Base-by-base conservation (phyloP, 2,113 vertebrate species). In the Merops nubicus region DNA sequence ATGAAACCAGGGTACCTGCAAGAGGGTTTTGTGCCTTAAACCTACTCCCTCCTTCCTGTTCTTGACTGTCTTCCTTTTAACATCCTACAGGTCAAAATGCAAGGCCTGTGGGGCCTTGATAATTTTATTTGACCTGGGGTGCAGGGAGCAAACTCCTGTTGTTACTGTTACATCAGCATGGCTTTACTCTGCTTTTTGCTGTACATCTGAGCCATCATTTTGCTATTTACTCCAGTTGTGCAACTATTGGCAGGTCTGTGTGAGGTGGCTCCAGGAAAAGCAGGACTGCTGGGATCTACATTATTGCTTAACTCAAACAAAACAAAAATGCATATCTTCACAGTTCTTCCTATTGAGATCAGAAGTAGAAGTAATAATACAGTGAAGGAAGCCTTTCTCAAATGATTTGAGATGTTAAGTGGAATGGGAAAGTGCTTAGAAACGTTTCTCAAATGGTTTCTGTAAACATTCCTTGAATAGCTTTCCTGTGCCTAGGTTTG, bases 211-310 rank as follows among this genome's bases (percentile, higher is more conserved):
- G 86, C 85, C n/a, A 7, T 40, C 81, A 72, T 43, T 77, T 93
- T 81, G 68, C 63, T 88, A 75, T 95, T 92, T 92, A 84, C 16
- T 80, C 51, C 88, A 78, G 14, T 78, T 86, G 72, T 0, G 0
- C 75, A 88, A 74, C n/a, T 75, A 33, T 54, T 91, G 83, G 76
- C 80, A 92, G 64, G 29, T 28, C 60, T 74, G 40, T 60, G 64
- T 93, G 90, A 93, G 85, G 59, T 53, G 53, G 68, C 73, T 92
- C 72, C 92, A 95, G 73, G 56, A 92, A 96, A 95, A 96, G 80
- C 72, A 95, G 88, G 36, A 95, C 80, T 93, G 79, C 88, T 94
- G 92, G 19, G 88, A 91, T 67, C 64, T 91, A 77, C 42, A 29
- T 31, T 94, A n/a, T 72, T 78, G 64, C 64, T 93, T 83, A 92